A percentile compares a stretch with the other conserved stretches of the same genome.
Evolutionary conservation across 2,797 vertebrate genomes (phyloP).

Genomic region (Anabacerthia variegaticeps): DNA sequence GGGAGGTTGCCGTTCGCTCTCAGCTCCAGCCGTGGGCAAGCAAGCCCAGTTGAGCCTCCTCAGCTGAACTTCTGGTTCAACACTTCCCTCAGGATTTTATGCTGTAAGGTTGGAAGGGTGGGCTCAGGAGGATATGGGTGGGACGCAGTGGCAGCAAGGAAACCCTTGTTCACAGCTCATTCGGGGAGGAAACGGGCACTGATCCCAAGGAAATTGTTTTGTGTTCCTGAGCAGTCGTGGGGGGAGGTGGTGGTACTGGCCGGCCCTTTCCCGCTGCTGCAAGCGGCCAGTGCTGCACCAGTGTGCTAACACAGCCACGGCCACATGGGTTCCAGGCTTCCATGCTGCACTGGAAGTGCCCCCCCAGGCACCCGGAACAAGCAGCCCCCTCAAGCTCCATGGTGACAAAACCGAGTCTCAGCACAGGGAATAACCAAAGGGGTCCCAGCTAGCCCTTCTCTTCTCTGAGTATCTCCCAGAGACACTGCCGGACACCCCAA

Average conservation of each 20-base stretch:
- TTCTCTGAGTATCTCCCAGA: neutral
- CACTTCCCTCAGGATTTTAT: slow-evolving; percentile 30
- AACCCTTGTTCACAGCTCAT: slow-evolving; percentile 71
- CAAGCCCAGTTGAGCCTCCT: neutral
- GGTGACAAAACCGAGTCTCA: neutral
- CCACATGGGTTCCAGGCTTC: neutral
- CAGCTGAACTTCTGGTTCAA: neutral
- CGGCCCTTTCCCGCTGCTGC: neutral
- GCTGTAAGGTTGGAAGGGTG: slow-evolving; percentile 69
- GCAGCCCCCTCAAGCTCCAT: fast-evolving
- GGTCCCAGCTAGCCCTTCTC: neutral
- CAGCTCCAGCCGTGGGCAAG: neutral
- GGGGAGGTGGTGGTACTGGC: neutral
- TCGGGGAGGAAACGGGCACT: slow-evolving; percentile 79
- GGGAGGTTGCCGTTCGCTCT: neutral
- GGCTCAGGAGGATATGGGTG: slow-evolving; percentile 78
- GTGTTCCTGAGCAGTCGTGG: slow-evolving; percentile 74
- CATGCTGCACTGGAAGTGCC: fast-evolving
- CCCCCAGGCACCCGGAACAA: fast-evolving
- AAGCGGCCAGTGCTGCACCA: neutral
- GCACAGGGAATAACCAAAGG: neutral
- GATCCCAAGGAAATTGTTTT: slow-evolving; percentile 80
- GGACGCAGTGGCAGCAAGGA: slow-evolving; percentile 75
- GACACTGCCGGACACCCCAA: neutral
- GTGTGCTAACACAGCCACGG: neutral